Evolutionary conservation across 1,140 invertebrate genomes (phyloP).

Genomic region (Bilobella aurantiaca): DNA sequence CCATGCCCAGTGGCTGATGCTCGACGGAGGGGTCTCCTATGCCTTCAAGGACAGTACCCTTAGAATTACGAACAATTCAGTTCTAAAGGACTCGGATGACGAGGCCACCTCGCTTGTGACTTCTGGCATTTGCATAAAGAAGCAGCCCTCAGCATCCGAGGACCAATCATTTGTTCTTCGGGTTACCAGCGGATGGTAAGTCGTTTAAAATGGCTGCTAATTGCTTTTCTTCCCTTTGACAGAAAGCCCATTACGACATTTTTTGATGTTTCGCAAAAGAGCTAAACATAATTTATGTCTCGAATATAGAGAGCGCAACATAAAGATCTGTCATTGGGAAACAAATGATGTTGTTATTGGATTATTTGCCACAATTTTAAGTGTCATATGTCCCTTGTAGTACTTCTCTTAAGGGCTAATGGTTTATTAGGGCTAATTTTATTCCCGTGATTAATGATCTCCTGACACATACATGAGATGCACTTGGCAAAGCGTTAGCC

Average conservation of each 20-base stretch:
- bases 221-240: background rate
- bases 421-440: background rate
- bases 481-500: no score
- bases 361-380: no score
- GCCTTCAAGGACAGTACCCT: conserved; percentile 27
- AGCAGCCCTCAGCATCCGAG: background rate
- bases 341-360: no score
- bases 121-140: background rate
- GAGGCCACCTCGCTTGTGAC: background rate
- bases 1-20: conserved; percentile 36
- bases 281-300: no score
- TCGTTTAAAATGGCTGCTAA: no score
- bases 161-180: conserved; percentile 20
- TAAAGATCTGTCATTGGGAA: no score
- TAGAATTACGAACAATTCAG: background rate
- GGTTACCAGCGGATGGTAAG: conserved; percentile 30
- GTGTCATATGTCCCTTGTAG: no score
- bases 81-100: background rate
- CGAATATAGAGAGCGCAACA: no score
- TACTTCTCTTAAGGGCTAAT: no score
- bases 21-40: conserved; percentile 37
- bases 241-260: no score
- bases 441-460: background rate
- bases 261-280: no score
- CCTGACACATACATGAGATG: background rate